phyloP scores from a whole-genome alignment of 1,140 invertebrate species.

The Macrostomum lignano region DNA sequence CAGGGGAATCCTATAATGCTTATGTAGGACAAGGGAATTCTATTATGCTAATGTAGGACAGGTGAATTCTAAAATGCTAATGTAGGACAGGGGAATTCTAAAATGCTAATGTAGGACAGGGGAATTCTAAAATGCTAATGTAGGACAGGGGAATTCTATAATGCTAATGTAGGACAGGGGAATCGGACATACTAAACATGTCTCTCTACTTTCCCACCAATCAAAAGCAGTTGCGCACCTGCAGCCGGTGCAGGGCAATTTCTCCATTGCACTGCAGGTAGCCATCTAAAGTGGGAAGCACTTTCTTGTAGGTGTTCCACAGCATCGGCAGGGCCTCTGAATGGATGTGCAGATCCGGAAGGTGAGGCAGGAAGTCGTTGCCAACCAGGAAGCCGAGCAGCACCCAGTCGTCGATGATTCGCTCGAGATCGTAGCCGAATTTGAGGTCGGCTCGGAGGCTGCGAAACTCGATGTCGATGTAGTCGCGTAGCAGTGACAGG shows the following conservation, averaged over 20 bases:
- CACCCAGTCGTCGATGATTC: conserved; percentile 46
- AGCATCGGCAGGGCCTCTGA: conserved; percentile 55
- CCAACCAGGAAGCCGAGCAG: conserved; percentile 79
- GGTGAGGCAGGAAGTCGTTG: conserved; percentile 81
- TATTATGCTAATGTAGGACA: no score
- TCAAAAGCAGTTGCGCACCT: no score
- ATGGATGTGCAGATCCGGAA: conserved; percentile 68
- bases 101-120: conserved; percentile 51
- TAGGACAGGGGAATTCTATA: conserved; percentile 64
- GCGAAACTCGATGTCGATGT: conserved; percentile 65
- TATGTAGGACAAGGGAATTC: no score
- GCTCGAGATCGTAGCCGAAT: conserved; percentile 50
- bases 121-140: conserved; percentile 65
- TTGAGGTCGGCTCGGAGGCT: conserved; percentile 26
- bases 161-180: no score
- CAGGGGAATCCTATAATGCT: conserved; percentile 25
- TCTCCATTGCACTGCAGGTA: not conserved
- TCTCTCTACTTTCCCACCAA: no score
- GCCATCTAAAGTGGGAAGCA: conserved; percentile 54
- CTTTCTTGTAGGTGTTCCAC: conserved; percentile 56
- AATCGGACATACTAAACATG: no score
- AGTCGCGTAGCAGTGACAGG: conserved; percentile 61
- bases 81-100: conserved; percentile 51
- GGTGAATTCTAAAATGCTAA: no score
- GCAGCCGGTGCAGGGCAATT: no score